Percentiles rank a stretch among this genome's conserved stretches.
These are phyloP conservation scores for Vidua macroura DNA, from an alignment of 2,113 vertebrate genomes.

Conservation along the genomic window DNA sequence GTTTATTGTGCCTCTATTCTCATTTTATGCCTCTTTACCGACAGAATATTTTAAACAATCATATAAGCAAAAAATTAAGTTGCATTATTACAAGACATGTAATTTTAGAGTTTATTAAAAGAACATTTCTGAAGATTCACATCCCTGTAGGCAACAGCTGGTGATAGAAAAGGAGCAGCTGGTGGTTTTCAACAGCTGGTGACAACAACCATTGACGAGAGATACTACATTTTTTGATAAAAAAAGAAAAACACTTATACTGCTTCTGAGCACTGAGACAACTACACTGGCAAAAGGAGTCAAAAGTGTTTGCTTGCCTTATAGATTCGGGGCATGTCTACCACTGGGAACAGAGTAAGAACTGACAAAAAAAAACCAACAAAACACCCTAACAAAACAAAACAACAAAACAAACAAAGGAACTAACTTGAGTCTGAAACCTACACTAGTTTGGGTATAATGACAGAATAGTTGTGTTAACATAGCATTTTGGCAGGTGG, in stretches of 20 bases:
- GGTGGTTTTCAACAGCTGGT: background rate
- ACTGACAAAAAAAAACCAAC: background rate
- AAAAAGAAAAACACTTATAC: background rate
- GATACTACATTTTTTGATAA: background rate
- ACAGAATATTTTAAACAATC: background rate
- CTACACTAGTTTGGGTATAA: background rate
- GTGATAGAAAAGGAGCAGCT: background rate
- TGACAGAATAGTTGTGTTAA: background rate
- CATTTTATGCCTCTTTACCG: background rate
- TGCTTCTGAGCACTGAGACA: background rate
- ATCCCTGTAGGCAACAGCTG: background rate
- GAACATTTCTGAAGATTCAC: background rate
- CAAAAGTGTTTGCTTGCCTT: background rate
- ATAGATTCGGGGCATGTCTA: background rate
- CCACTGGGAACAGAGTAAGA: background rate
- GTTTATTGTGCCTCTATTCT: background rate
- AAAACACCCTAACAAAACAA: background rate
- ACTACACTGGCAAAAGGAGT: background rate
- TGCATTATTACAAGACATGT: background rate
- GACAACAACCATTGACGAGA: background rate
- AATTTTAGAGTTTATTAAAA: slow-evolving; percentile 6
- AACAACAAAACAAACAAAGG: background rate
- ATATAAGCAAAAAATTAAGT: background rate
- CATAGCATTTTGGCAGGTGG: background rate
- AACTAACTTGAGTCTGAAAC: background rate